phyloP scores from a whole-genome alignment of 1,140 invertebrate species.

The Idris sp. region DNA sequence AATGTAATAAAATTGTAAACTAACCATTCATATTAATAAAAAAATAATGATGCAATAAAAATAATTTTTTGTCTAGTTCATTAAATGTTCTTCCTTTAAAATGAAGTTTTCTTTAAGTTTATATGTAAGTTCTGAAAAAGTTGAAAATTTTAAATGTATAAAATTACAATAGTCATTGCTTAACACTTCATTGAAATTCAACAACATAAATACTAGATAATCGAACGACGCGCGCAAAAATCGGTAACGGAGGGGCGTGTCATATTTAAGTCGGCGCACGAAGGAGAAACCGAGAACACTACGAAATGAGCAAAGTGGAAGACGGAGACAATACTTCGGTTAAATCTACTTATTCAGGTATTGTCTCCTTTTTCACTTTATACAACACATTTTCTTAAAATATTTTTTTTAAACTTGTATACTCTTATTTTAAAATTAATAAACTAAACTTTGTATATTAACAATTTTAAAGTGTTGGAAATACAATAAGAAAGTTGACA shows the following conservation, averaged over 20 bases:
- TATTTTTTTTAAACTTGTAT: background rate
- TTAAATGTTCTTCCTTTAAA: slow-evolving; percentile 3
- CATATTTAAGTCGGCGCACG: slow-evolving; percentile 39
- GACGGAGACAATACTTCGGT: slow-evolving; percentile 8
- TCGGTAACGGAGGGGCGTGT: slow-evolving; percentile 27
- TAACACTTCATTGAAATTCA: slow-evolving; percentile 20
- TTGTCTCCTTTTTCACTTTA: slow-evolving; percentile 1
- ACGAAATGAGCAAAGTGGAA: slow-evolving; percentile 45
- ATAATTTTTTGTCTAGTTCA: no score
- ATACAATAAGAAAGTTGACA: no score
- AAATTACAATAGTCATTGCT: background rate
- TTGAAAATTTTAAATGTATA: background rate
- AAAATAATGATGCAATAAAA: no score
- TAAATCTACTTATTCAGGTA: slow-evolving; percentile 5
- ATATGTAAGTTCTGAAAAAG: background rate
- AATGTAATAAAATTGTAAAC: no score
- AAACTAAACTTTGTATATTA: no score
- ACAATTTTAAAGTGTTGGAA: no score
- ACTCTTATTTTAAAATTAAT: no score
- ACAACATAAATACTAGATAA: slow-evolving; percentile 16
- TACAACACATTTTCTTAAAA: background rate
- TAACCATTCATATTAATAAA: no score
- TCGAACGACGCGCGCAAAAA: slow-evolving; percentile 22
- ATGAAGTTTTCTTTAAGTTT: background rate
- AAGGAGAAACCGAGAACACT: slow-evolving; percentile 29